Conservation (phyloP, 2,797 vertebrate species). For the Galaxias olidus region DNA sequence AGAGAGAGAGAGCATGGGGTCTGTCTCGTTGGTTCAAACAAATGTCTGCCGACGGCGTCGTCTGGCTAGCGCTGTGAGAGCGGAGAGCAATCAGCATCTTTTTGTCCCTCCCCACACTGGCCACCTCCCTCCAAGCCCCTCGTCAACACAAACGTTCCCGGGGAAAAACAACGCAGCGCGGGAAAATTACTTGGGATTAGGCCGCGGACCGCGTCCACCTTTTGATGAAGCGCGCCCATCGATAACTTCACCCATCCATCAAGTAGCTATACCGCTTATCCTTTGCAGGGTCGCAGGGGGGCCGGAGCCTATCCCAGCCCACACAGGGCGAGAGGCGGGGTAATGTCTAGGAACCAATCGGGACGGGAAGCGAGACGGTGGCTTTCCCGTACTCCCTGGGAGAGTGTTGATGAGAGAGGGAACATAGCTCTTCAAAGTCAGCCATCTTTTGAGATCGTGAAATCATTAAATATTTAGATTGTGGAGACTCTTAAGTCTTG, state of each 20-base stretch:
- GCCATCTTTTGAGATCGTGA: conserved; percentile 25
- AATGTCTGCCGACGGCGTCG: conserved; percentile 48
- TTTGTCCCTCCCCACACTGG: conserved; percentile 57
- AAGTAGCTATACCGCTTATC: too few relatives aligned
- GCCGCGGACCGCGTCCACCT: conserved; percentile 31
- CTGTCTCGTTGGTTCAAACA: not conserved
- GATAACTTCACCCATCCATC: too few relatives aligned
- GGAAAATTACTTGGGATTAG: conserved; percentile 43
- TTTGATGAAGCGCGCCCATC: conserved; percentile 50
- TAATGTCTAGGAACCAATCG: conserved; percentile 53
- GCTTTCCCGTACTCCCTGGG: conserved; percentile 24
- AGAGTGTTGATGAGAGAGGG: not conserved
- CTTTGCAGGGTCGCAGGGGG: too few relatives aligned
- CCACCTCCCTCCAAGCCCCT: conserved; percentile 43
- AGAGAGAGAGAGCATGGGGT: not conserved
- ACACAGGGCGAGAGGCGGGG: too few relatives aligned
- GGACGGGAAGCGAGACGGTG: conserved; percentile 29
- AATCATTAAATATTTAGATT: conserved; percentile 60
- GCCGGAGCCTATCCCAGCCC: too few relatives aligned
- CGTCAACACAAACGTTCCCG: conserved; percentile 48
- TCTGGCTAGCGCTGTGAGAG: conserved; percentile 60
- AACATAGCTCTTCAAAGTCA: conserved; percentile 20
- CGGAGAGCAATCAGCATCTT: too few relatives aligned
- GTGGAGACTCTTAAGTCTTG: conserved; percentile 35
- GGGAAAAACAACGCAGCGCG: conserved; percentile 48